A percentile compares a stretch with the other conserved stretches of the same genome.
phyloP scores from a whole-genome alignment of 2,888 invertebrate species.

The Calephelis perditalis region DNA sequence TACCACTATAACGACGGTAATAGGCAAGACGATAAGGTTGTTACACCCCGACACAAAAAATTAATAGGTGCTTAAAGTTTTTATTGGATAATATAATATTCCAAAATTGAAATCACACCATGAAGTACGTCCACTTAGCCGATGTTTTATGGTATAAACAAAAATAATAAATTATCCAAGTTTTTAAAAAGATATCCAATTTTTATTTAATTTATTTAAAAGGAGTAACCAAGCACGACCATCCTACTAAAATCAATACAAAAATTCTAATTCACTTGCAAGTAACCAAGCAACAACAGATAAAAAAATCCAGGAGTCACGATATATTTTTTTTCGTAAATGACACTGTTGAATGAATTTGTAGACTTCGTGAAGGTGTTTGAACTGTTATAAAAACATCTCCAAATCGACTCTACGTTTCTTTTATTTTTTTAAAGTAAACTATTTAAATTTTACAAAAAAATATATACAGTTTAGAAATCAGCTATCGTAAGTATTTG shows the following conservation, averaged over 20 bases:
- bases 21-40: too few relatives aligned
- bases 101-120: too few relatives aligned
- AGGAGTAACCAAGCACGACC: background rate
- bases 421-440: slow-evolving; percentile 7
- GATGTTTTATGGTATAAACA: too few relatives aligned
- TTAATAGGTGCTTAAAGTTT: too few relatives aligned
- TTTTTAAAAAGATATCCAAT: too few relatives aligned
- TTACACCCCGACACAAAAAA: too few relatives aligned
- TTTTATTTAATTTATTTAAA: too few relatives aligned
- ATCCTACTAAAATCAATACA: slow-evolving; percentile 1
- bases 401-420: slow-evolving; percentile 13
- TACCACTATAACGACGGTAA: too few relatives aligned
- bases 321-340: slow-evolving; percentile 38
- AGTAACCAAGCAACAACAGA: slow-evolving; percentile 37
- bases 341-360: slow-evolving; percentile 39
- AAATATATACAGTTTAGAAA: slow-evolving; percentile 2
- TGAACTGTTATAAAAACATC: slow-evolving; percentile 25
- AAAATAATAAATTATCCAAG: too few relatives aligned
- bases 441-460: slow-evolving; percentile 1
- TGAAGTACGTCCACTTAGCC: too few relatives aligned
- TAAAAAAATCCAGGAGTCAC: slow-evolving; percentile 41
- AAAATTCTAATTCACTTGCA: slow-evolving; percentile 9
- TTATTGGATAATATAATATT: too few relatives aligned
- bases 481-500: slow-evolving; percentile 6
- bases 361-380: slow-evolving; percentile 41